Conservation (phyloP, 2,888 invertebrate species). For the Nephrocerus scutellatus region DNA sequence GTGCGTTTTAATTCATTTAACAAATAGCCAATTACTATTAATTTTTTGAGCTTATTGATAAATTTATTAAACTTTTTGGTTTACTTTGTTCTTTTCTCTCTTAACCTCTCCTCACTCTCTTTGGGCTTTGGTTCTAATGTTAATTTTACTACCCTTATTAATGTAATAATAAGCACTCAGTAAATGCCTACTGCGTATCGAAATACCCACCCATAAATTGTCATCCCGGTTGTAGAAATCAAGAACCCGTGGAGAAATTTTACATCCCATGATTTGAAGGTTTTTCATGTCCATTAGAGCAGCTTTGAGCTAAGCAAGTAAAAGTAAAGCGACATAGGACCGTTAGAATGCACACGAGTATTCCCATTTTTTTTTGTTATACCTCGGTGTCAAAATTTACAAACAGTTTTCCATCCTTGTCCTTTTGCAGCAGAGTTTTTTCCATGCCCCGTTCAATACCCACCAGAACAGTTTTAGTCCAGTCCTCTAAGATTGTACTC, state of each 20-base stretch:
- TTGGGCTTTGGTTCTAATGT: no score
- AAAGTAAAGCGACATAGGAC: slow-evolving; percentile 18
- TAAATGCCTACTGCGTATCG: no score
- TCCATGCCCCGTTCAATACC: slow-evolving; percentile 58
- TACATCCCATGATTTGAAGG: slow-evolving; percentile 59
- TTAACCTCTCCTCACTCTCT: no score
- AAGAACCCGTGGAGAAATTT: slow-evolving; percentile 56
- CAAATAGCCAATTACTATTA: no score
- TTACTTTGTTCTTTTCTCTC: no score
- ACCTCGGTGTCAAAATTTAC: slow-evolving; percentile 57
- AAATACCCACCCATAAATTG: slow-evolving; percentile 54
- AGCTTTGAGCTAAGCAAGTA: slow-evolving; percentile 54
- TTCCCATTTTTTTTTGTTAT: no score
- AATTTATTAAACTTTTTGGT: no score
- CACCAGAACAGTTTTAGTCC: slow-evolving; percentile 60
- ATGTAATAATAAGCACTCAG: no score
- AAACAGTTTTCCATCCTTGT: slow-evolving; percentile 50
- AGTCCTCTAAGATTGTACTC: slow-evolving; percentile 58
- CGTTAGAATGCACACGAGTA: neutral
- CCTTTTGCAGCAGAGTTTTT: slow-evolving; percentile 50
- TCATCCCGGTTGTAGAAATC: slow-evolving; percentile 63
- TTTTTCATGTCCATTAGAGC: slow-evolving; percentile 78
- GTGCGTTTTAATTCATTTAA: no score
- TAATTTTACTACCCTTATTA: no score
- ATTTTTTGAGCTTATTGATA: no score